These are phyloP conservation scores for Ceyx margarethae DNA, from an alignment of 2,113 vertebrate genomes.

Conservation along the genomic window DNA sequence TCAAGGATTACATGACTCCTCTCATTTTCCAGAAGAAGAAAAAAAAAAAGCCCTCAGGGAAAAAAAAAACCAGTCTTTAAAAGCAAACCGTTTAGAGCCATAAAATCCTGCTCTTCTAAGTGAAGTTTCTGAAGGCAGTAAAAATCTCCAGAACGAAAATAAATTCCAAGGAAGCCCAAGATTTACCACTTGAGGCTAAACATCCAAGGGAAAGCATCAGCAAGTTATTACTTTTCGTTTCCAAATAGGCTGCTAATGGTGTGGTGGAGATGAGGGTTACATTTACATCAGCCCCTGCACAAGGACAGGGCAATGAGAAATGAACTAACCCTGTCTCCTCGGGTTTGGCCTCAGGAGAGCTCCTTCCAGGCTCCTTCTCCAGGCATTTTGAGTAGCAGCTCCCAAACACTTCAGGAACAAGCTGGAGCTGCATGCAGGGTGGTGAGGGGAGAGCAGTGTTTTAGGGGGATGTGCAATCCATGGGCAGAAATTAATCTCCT, in stretches of 20 bases:
- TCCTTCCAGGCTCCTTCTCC: background rate
- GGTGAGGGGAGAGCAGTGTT: background rate
- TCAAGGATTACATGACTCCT: background rate
- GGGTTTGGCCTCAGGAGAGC: background rate
- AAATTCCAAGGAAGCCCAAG: background rate
- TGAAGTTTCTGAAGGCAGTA: background rate
- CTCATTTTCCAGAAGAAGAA: background rate
- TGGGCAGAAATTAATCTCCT: background rate
- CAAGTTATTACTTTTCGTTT: background rate
- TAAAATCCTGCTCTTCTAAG: background rate
- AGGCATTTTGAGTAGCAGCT: background rate
- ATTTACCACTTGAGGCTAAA: background rate
- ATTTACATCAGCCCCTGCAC: background rate
- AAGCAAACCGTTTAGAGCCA: background rate
- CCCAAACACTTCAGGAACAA: background rate
- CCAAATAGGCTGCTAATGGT: background rate
- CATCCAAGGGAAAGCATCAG: background rate
- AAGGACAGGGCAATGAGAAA: background rate
- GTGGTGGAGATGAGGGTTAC: background rate
- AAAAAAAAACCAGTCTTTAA: background rate
- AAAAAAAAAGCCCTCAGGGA: background rate
- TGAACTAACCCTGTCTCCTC: background rate
- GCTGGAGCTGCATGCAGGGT: background rate
- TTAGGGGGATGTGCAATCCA: background rate
- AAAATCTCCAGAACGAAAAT: constrained; percentile 2